phyloP scores from a whole-genome alignment of 2,113 vertebrate species.

The Porphyrio hochstetteri region DNA sequence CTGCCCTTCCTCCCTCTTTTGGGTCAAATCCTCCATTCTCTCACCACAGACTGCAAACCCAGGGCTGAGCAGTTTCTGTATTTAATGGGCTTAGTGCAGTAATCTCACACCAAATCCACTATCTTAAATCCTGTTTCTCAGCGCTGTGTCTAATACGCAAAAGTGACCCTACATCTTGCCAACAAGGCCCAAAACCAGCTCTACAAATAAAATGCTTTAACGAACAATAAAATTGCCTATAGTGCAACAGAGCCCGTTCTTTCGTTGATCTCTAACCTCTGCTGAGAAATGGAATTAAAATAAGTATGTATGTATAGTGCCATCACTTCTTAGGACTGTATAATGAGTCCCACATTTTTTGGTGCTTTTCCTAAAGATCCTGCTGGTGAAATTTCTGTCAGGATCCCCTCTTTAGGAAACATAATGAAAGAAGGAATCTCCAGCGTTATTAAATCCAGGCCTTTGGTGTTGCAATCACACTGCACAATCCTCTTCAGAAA shows the following conservation, averaged over 20 bases:
- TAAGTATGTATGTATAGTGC: not conserved
- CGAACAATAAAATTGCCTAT: not conserved
- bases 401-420: not conserved
- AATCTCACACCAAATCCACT: not conserved
- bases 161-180: not conserved
- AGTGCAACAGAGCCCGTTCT: not conserved
- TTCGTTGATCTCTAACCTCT: not conserved
- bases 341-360: not conserved
- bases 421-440: not conserved
- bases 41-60: not conserved
- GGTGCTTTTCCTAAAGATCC: not conserved
- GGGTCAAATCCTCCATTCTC: not conserved
- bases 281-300: not conserved
- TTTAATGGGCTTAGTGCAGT: not conserved
- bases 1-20: not conserved
- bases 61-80: not conserved
- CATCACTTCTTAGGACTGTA: not conserved
- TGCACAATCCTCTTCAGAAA: not conserved
- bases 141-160: not conserved
- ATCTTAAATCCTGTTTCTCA: not conserved
- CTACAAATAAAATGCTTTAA: not conserved
- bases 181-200: not conserved
- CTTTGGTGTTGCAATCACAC: not conserved
- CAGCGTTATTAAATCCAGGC: not conserved
- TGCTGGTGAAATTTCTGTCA: not conserved